Evolutionary conservation across 2,888 invertebrate species (phyloP), one percentile per base, ranked within the genome.

Genomic region (Orthosia incerta): DNA sequence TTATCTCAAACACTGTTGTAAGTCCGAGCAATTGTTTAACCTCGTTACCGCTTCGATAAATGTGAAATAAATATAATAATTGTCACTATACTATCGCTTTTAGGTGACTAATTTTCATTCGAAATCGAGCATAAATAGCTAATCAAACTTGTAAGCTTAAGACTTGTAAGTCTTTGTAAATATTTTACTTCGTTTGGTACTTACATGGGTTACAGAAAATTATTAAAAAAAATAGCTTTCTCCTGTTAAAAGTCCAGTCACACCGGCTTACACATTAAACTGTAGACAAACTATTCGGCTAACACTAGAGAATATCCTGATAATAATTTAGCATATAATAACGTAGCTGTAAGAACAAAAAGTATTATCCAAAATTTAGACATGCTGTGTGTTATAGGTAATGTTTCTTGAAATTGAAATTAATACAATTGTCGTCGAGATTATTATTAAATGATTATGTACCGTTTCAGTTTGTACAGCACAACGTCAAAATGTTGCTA

Each of bases 341-440:
- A 92, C 87, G 88, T 94, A 94, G 94, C 80, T 91, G 78, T 94
- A 95, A 95, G 95, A 92, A 94, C 92, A 92, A 95, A 91, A 96
- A 96, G 96, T 96, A 96, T 96, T 96, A 95, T 94, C 95, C 95
- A 95, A 95, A 86, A 92, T 92, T 94, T 95, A 95, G 95, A 91
- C 91, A 94, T 91, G 94, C 94, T 94, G 93, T 94, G 95, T 95
- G 95, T 95, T 94, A 91, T 90, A 91, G 86, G 85, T 87, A 88
- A 92, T 91, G 86, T 92, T 93, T 93, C 92, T 91, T 92, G 89
- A 93, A 90, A 90, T 90, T 91, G 86, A 91, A 89, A 91, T 89
- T 91, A 91, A 88, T 90, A 91, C 85, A 91, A 65, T 90, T 89
- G 88, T 92, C 91, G 90, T 91, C 89, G 86, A 89, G 81, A 88